Evolutionary conservation across 2,888 invertebrate genomes (phyloP).

Genomic region (Diachrysia chrysitis): DNA sequence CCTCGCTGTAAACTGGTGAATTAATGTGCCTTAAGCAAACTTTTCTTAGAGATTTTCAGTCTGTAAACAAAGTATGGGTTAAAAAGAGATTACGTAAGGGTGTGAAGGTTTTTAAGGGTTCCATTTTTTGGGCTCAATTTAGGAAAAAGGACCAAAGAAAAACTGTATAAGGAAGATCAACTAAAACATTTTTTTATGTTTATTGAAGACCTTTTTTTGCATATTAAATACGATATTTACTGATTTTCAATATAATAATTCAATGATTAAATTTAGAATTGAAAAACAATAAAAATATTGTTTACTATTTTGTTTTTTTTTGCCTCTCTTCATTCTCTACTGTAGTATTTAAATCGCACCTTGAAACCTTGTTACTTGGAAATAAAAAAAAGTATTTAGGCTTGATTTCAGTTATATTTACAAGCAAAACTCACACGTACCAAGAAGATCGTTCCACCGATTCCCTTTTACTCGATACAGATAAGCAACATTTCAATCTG

Average conservation of each 20-base stretch:
- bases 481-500: slow-evolving; percentile 57
- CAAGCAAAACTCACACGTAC: background rate
- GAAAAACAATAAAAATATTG: background rate
- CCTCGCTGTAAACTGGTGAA: slow-evolving; percentile 43
- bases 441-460: slow-evolving; percentile 18
- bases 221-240: background rate
- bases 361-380: too few species aligned
- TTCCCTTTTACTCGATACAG: slow-evolving; percentile 41
- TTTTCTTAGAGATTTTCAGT: slow-evolving; percentile 46
- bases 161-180: slow-evolving; percentile 15
- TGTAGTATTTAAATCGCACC: background rate
- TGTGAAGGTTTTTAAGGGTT: slow-evolving; percentile 31
- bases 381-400: too few species aligned
- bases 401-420: background rate
- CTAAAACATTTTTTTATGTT: slow-evolving; percentile 42
- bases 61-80: slow-evolving; percentile 55
- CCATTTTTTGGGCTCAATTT: slow-evolving; percentile 38
- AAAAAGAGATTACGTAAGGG: slow-evolving; percentile 51
- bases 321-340: too few species aligned
- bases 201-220: slow-evolving; percentile 10
- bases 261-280: background rate
- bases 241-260: background rate
- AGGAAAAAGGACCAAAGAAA: slow-evolving; percentile 15
- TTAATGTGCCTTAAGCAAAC: slow-evolving; percentile 45
- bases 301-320: background rate